Evolutionary conservation across 2,113 vertebrate genomes (phyloP), one percentile per base, ranked within the genome.

Genomic region (Cathartes aura): DNA sequence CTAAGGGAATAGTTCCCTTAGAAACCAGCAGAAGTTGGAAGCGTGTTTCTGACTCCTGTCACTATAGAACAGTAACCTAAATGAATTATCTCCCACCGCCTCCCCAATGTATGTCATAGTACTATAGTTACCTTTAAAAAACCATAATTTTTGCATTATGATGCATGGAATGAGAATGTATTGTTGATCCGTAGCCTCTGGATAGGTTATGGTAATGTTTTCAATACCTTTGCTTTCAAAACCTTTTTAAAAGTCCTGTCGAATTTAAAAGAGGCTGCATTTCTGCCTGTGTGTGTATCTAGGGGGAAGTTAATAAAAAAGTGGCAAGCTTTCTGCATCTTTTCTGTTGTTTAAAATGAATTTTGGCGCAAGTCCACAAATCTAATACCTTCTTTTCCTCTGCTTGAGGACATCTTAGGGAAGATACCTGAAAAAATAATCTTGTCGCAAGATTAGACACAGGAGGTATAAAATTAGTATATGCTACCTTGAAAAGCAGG

Each of bases 71-170:
- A 30, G 50, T 47, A 27, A 40, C 59, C 14, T 40, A 48, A 34
- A 43, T 11, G 17, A 52, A 21, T 24, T 59, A 4, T 27, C 6
- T 32, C 22, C 38, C 11, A 3, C 26, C 0, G 1, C 34, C 27
- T 38, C 47, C 43, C 36, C 17, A 11, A 0, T 17, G 9, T 14
- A 5, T 52, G 32, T 68, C 38, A 11, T 20, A 24, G 14, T 38
- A 21, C 26, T 26, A 11, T 7, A 36, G 32, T 24, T 59, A 45
- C 22, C 18, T 74, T 59, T 5, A 48, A 47, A 63, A 56, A 71
- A 21, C 5, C 8, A 1, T 29, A 63, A 10, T 15, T 32, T 48
- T 16, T 48, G n/a, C 4, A 2, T 63, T 40, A 4, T 3, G 23
- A 30, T 40, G 42, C 1, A 5, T 52, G 42, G 23, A 42, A 40